Conservation (phyloP, 2,888 invertebrate genomes). For the Labia minor region DNA sequence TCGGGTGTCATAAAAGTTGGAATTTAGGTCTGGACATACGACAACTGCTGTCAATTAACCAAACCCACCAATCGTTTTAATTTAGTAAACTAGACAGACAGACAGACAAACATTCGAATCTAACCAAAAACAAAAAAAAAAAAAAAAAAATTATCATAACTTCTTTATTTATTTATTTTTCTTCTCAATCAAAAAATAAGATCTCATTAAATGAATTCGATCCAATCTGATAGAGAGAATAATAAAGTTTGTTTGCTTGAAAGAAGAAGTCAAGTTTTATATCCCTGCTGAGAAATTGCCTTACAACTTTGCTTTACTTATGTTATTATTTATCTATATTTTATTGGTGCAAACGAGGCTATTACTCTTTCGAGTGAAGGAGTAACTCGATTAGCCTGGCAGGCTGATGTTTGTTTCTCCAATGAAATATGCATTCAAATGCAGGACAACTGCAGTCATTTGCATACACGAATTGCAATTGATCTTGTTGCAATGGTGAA, state of each 20-base stretch:
- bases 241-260: neutral
- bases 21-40: too few species aligned
- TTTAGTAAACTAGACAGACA: too few species aligned
- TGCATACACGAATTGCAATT: neutral
- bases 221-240: neutral
- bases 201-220: neutral
- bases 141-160: too few species aligned
- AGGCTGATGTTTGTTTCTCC: neutral
- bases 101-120: too few species aligned
- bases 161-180: too few species aligned
- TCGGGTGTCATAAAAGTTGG: too few species aligned
- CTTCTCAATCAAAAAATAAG: too few species aligned
- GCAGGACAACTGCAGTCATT: neutral
- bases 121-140: too few species aligned
- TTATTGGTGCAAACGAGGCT: conserved; percentile 8
- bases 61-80: too few species aligned
- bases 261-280: conserved; percentile 8
- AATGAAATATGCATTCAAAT: neutral
- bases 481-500: neutral
- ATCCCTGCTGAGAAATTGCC: conserved; percentile 13
- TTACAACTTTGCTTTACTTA: conserved; percentile 8
- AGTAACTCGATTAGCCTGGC: too few species aligned
- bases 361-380: neutral
- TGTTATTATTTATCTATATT: conserved; percentile 13
- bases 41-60: too few species aligned